Conservation (phyloP, 2,888 invertebrate species). For the Napeogenes inachia region DNA sequence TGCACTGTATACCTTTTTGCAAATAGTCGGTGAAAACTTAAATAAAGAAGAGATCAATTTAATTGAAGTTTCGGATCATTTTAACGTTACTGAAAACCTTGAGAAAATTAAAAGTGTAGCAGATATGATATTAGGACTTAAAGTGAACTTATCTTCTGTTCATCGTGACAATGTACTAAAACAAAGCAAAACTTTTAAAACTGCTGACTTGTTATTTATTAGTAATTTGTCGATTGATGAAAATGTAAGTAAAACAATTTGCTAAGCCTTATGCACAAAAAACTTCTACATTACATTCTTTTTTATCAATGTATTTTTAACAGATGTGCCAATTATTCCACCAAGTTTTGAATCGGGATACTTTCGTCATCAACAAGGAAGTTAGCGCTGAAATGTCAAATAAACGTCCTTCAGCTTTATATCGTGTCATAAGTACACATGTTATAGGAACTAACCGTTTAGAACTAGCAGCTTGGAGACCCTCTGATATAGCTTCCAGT, state of each 20-base stretch:
- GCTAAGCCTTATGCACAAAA: constrained; percentile 30
- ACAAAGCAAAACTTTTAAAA: constrained; percentile 18
- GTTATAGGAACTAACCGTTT: constrained; percentile 28
- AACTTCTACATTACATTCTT: constrained; percentile 29
- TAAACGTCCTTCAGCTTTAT: constrained; percentile 30
- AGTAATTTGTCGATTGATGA: constrained; percentile 35
- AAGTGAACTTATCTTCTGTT: constrained; percentile 25
- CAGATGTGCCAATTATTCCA: constrained; percentile 37
- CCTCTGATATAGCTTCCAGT: constrained; percentile 26
- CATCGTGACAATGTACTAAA: constrained; percentile 21
- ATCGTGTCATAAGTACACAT: constrained; percentile 33
- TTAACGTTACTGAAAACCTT: constrained; percentile 21
- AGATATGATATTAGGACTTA: constrained; percentile 27
- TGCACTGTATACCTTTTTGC: constrained; percentile 34
- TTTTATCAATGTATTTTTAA: constrained; percentile 40
- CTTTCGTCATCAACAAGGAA: constrained; percentile 37
- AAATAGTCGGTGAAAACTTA: constrained; percentile 43
- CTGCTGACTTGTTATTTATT: constrained; percentile 35
- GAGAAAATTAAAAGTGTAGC: constrained; percentile 26
- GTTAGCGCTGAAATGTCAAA: constrained; percentile 12
- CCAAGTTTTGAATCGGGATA: constrained; percentile 31
- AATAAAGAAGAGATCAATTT: constrained; percentile 35
- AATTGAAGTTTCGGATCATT: constrained; percentile 31
- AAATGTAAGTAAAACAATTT: constrained; percentile 31
- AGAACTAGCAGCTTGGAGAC: constrained; percentile 38